Evolutionary conservation across 1,140 invertebrate species (phyloP), one percentile per base, ranked within the genome.

Genomic region (Hyles vespertilio): DNA sequence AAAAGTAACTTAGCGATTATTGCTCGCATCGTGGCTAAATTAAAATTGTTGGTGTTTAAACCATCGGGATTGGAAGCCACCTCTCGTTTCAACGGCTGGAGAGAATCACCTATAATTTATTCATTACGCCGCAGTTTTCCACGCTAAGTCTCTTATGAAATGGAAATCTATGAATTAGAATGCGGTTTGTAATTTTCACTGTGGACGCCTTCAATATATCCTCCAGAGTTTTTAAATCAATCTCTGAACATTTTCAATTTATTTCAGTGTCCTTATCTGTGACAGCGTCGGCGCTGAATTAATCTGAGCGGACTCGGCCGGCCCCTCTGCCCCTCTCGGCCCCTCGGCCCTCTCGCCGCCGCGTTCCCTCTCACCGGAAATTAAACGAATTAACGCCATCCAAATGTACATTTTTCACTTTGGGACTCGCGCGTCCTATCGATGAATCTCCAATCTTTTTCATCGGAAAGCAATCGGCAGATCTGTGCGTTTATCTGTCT

Each of bases 361-460:
- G 69, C 67, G 40, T 52, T 61, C 67, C 73, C 70, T 77, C 81
- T 81, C 81, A 79, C 86, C 86, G 86, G 86, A 89, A 89, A 89
- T 89, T 89, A 89, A 89, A 89, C 84, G 86, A 89, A 89, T 89
- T 89, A 89, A 87, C 81, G 82, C 81, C 80, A 81, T 87, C 86
- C 82, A 87, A 89, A 89, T 83, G 84, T 87, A 89, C 84, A 89
- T 89, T 89, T 89, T 89, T 89, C 84, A 89, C 84, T 89, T 81
- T 78, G 80, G 74, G 67, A 81, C 69, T 84, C 77, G 74, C 81
- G 81, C 76, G 69, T 83, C 73, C 80, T 80, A 84, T 84, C 78
- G 74, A 87, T 78, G 78, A 77, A 86, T 86, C 81, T 84, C 74
- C 61, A 74, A 73, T 79, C 76, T 84, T 81, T 86, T 87, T 84